Evolutionary conservation across 2,888 invertebrate species (phyloP), one percentile per base, ranked within the genome.

Genomic region (Sphinx pinastri): DNA sequence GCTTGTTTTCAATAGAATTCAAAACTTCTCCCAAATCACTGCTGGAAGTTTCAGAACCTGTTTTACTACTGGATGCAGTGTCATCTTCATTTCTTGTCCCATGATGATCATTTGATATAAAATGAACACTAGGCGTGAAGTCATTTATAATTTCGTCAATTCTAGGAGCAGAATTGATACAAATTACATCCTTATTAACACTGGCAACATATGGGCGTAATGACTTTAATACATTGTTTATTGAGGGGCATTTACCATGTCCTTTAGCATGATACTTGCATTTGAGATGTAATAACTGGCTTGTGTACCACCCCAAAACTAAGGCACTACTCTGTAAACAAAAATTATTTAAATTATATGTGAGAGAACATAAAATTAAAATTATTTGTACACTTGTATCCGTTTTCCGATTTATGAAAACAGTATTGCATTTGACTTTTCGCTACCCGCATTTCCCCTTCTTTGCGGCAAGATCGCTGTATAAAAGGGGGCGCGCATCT

Each of bases 251-350:
- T 72, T 77, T 83, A 16, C 81, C 83, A 4, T 80, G 75, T 47
- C 76, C 76, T 68, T 77, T 80, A 19, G 75, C 72, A 70, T 85
- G 80, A 68, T 80, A 83, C 76, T 92, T 93, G 55, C 86, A 74
- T 67, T 89, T 93, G 59, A 92, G 78, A 76, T 92, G 90, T 63
- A 95, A 84, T 0, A 95, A 86, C 77, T 96, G 95, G 78, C 95
- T 95, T 25, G 96, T 92, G 71, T 95, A 95, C 95, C 95, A 96
- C 59, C 96, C 96, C 72, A 95, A 82, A 16, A 96, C 95, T 63
- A 96, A 81, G 19, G 94, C 94, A 77, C 95, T 94, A 76, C 95
- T 95, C 96, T 96, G 89, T 72, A 89, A 72, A 47, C 25, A 47
- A 71, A 58, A 38, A 57, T 45, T 38, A 57, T 12, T 5, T 6